phyloP scores from a whole-genome alignment of 2,888 invertebrate species.

The Acronicta leporina region DNA sequence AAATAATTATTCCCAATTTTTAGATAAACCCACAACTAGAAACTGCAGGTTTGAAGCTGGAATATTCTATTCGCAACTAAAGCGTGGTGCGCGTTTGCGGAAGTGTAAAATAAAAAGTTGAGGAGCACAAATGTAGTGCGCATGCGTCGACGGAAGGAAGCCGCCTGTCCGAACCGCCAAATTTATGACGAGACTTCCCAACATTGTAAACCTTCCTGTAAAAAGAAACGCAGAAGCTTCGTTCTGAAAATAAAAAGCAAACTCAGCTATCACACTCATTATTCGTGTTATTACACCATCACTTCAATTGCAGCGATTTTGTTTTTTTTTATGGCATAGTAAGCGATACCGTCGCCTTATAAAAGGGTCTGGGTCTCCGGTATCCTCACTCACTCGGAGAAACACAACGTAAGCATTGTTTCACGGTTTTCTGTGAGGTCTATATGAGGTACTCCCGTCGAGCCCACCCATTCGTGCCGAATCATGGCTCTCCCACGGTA shows the following conservation, averaged over 20 bases:
- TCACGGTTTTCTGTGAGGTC: too few species aligned
- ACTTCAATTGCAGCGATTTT: too few species aligned
- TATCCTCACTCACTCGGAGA: too few species aligned
- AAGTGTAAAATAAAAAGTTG: conserved; percentile 59
- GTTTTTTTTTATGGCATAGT: too few species aligned
- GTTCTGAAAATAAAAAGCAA: background rate
- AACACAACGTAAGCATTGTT: too few species aligned
- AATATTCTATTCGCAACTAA: conserved; percentile 39
- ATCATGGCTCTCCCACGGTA: too few species aligned
- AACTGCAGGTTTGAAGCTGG: conserved; percentile 18
- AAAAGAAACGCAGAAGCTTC: conserved; percentile 30
- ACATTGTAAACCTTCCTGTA: conserved; percentile 56
- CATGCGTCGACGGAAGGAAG: conserved; percentile 75
- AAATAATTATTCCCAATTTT: conserved; percentile 14
- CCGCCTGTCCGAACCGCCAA: conserved; percentile 67
- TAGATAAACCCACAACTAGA: conserved; percentile 13
- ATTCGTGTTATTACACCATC: background rate
- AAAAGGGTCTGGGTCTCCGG: too few species aligned
- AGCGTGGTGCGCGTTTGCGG: conserved; percentile 37
- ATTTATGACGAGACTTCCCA: conserved; percentile 76
- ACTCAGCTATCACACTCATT: too few species aligned
- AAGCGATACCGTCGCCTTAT: too few species aligned
- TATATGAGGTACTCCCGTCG: too few species aligned
- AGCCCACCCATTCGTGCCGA: too few species aligned
- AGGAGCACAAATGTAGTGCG: conserved; percentile 51